Percentiles rank a stretch among this genome's conserved stretches.
phyloP scores from a whole-genome alignment of 2,888 invertebrate genomes.

The Kryphioiulus occultus region DNA sequence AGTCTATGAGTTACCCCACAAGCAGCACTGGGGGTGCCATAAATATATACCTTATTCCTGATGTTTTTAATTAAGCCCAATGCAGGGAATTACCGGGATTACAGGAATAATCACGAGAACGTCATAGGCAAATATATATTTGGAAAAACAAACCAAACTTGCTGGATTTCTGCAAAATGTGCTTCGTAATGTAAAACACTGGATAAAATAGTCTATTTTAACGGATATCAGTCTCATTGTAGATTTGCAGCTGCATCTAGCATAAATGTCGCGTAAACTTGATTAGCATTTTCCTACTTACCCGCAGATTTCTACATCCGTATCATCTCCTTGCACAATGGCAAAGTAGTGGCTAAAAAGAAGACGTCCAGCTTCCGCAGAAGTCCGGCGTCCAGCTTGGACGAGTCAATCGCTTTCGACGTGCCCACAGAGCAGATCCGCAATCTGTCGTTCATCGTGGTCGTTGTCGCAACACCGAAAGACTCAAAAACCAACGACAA shows the following conservation, averaged over 20 bases:
- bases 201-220: too few relatives aligned
- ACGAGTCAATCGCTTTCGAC: conserved; percentile 52
- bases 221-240: too few relatives aligned
- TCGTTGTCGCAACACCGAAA: conserved; percentile 33
- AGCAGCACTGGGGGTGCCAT: too few relatives aligned
- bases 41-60: too few relatives aligned
- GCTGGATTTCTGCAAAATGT: too few relatives aligned
- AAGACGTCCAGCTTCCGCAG: background rate
- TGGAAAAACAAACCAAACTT: too few relatives aligned
- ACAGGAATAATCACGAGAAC: too few relatives aligned
- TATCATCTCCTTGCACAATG: conserved; percentile 44
- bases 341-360: conserved; percentile 50
- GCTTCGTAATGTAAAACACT: too few relatives aligned
- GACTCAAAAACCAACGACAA: conserved; percentile 7
- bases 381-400: conserved; percentile 27
- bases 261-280: background rate
- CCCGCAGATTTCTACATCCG: conserved; percentile 44
- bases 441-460: conserved; percentile 49
- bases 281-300: too few relatives aligned
- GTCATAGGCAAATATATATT: background rate
- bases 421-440: conserved; percentile 49
- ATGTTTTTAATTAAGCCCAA: too few relatives aligned
- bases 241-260: background rate
- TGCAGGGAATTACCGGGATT: too few relatives aligned
- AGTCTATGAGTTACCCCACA: too few relatives aligned